Evolutionary conservation across 2,888 invertebrate species (phyloP).

Genomic region (Theretra japonica): DNA sequence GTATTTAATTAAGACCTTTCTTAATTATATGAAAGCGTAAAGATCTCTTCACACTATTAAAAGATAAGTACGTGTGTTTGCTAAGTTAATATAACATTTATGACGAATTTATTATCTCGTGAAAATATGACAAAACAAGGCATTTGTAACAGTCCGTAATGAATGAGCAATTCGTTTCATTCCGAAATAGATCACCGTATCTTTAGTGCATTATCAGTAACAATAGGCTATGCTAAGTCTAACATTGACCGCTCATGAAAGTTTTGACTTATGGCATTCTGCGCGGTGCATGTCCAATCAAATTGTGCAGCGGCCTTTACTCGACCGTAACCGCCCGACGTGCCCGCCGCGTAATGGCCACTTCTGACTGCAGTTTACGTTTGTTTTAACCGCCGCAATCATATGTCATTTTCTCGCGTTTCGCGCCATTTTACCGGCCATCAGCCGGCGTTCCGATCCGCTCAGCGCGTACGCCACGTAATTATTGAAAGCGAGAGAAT

Average conservation of each 20-base stretch:
- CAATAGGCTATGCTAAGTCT: constrained; percentile 27
- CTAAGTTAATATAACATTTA: background rate
- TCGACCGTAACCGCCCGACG: constrained; percentile 47
- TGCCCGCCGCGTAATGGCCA: constrained; percentile 54
- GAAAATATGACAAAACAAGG: background rate
- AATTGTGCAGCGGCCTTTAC: constrained; percentile 43
- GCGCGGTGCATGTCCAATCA: constrained; percentile 33
- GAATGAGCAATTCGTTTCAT: background rate
- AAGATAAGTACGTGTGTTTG: background rate
- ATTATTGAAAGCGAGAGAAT: constrained; percentile 58
- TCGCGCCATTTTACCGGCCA: constrained; percentile 67
- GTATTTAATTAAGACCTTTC: constrained; percentile 37
- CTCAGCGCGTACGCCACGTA: constrained; percentile 48
- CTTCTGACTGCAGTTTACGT: constrained; percentile 59
- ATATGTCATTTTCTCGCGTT: constrained; percentile 74
- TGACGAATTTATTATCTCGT: background rate
- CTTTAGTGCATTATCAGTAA: constrained; percentile 33
- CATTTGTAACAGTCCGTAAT: background rate
- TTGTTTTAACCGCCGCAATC: constrained; percentile 75
- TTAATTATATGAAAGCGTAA: constrained; percentile 35
- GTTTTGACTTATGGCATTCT: constrained; percentile 42
- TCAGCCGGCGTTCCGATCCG: constrained; percentile 57
- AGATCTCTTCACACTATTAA: constrained; percentile 17
- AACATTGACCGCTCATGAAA: constrained; percentile 22
- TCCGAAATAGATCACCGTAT: background rate